A percentile compares a stretch with the other conserved stretches of the same genome.
phyloP scores from a whole-genome alignment of 2,113 vertebrate genomes.

The Girardinichthys multiradiatus region DNA sequence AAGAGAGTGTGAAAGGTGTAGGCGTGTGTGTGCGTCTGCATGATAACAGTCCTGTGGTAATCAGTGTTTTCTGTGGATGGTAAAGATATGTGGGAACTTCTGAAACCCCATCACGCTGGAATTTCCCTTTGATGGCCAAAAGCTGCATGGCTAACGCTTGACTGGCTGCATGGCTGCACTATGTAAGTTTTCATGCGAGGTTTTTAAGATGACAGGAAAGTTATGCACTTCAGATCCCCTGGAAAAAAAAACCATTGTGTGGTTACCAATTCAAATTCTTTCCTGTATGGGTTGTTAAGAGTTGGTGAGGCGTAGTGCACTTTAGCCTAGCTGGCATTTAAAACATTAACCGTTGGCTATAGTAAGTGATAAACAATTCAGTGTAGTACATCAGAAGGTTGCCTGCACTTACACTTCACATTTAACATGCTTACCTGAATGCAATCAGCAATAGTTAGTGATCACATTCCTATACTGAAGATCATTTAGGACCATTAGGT shows the following conservation, averaged over 20 bases:
- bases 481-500: conserved; percentile 14
- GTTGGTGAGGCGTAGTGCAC: conserved; percentile 48
- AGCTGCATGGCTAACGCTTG: conserved; percentile 57
- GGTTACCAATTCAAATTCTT: conserved; percentile 70
- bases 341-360: conserved; percentile 45
- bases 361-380: conserved; percentile 10
- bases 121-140: conserved; percentile 71
- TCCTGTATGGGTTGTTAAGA: conserved; percentile 72
- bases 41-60: conserved; percentile 58
- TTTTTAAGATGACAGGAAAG: conserved; percentile 76
- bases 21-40: conserved; percentile 17
- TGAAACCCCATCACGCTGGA: conserved; percentile 69
- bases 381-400: conserved; percentile 20
- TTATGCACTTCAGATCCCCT: conserved; percentile 73
- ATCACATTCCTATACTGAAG: conserved; percentile 12
- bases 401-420: conserved; percentile 25
- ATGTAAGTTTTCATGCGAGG: conserved; percentile 74
- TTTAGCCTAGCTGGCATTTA: conserved; percentile 36
- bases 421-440: conserved; percentile 8
- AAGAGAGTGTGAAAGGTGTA: conserved; percentile 46
- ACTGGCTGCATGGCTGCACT: conserved; percentile 64
- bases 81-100: conserved; percentile 64
- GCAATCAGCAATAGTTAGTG: conserved; percentile 10
- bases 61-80: conserved; percentile 58
- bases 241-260: conserved; percentile 49